phyloP scores from a whole-genome alignment of 2,113 vertebrate genomes.

The Psittacara wagleri region DNA sequence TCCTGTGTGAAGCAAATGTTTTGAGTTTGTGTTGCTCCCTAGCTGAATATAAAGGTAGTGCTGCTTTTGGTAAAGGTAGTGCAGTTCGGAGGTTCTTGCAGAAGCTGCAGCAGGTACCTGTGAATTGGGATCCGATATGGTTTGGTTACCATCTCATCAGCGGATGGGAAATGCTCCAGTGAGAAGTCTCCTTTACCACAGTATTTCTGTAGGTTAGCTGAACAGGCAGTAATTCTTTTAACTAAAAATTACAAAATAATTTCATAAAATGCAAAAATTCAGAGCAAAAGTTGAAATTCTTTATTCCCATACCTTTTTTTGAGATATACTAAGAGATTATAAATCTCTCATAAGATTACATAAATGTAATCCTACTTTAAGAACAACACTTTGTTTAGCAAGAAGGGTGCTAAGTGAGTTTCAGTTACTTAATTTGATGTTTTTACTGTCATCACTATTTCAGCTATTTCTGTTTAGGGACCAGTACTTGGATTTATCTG shows the following conservation, averaged over 20 bases:
- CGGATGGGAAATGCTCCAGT: slow-evolving; percentile 79
- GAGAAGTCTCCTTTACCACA: slow-evolving; percentile 79
- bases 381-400: not conserved
- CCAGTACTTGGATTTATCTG: not conserved
- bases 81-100: slow-evolving; percentile 27
- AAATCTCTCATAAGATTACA: not conserved
- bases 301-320: slow-evolving; percentile 4
- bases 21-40: not conserved
- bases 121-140: slow-evolving; percentile 75
- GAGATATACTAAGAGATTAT: not conserved
- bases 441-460: not conserved
- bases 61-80: not conserved
- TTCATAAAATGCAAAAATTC: not conserved
- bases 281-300: not conserved
- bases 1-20: not conserved
- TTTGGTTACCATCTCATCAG: slow-evolving; percentile 77
- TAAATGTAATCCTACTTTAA: not conserved
- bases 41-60: not conserved
- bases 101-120: slow-evolving; percentile 35
- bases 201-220: slow-evolving; percentile 57
- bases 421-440: not conserved
- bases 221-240: not conserved
- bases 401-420: not conserved
- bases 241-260: not conserved
- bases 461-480: not conserved